Evolutionary conservation across 2,888 invertebrate species (phyloP).

Genomic region (Eutolmus rufibarbis): DNA sequence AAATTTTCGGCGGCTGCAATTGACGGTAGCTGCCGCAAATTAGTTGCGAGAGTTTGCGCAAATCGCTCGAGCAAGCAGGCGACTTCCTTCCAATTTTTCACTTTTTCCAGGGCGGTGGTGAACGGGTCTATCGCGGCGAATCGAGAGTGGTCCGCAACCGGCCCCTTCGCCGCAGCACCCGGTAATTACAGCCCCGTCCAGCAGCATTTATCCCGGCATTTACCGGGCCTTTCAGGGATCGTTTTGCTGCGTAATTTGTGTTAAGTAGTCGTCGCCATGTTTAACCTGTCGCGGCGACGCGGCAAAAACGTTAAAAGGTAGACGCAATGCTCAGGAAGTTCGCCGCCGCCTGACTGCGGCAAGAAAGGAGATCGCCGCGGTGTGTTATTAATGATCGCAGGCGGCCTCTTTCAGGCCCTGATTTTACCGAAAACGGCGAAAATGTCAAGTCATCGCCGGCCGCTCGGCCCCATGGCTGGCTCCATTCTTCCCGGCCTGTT

Average conservation of each 20-base stretch:
- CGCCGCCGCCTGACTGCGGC: background rate
- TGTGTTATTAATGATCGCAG: slow-evolving; percentile 45
- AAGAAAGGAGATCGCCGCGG: slow-evolving; percentile 34
- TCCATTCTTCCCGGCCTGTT: slow-evolving; percentile 34
- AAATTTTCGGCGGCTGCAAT: slow-evolving; percentile 26
- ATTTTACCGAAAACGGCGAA: slow-evolving; percentile 42
- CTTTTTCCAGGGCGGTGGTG: background rate
- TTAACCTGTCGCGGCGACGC: background rate
- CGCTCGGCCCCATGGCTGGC: slow-evolving; percentile 5
- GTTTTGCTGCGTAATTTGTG: slow-evolving; percentile 50
- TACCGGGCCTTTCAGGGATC: slow-evolving; percentile 37
- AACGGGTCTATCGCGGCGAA: background rate
- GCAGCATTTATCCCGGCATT: slow-evolving; percentile 36
- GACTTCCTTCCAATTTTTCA: background rate
- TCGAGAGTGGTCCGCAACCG: background rate
- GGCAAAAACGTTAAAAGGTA: slow-evolving; percentile 14
- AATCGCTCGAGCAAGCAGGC: background rate
- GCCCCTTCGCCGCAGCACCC: background rate
- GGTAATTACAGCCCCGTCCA: background rate
- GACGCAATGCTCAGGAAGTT: background rate
- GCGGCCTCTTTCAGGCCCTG: slow-evolving; percentile 36
- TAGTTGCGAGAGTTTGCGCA: background rate
- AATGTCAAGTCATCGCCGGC: slow-evolving; percentile 33
- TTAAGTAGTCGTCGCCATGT: slow-evolving; percentile 48
- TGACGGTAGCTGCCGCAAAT: background rate